Evolutionary conservation across 2,888 invertebrate species (phyloP), one percentile per base, ranked within the genome.

Genomic region (Drosophila eohydei): DNA sequence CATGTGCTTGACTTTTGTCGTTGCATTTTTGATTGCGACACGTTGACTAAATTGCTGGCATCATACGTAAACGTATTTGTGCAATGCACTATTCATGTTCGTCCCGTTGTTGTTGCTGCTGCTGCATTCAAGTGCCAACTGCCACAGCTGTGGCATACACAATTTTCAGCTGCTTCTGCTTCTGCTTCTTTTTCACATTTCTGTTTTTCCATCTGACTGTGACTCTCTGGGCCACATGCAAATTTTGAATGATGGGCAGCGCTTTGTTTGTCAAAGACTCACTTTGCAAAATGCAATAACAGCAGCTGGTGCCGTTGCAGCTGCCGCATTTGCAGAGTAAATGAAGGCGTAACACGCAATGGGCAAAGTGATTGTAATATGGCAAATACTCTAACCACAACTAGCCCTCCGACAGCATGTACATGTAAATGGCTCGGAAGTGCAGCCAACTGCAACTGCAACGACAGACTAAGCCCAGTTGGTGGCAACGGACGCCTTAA

Each of bases 21-120:
- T 38, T 61, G 64, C 78, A 78, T 63, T 64, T 77, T 61, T 78
- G 70, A 78, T 78, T 62, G 78, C 55, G 58, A 64, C 70, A 71
- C 62, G 78, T 78, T 51, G 56, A 26, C 71, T 57, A 62, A 61
- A 71, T 56, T 46, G 41, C 46, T 30, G 61, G 58, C 65, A 63
- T 71, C 76, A 62, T 41, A 32, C 32, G 41, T 44, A 51, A 38
- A 46, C 40, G 40, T 40, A 40, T 43, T 64, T 57, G 64, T 64
- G 65, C 58, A 57, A 52, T 56, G 46, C 40, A 52, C 51, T 30
- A 50, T 40, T 32, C 38, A 38, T 54, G 38, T n/a, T 34, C 16
- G 12, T 12, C 16, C 32, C 32, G 6, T 48, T 44, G 2, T 12
- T 36, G 41, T 38, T 43, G n/a, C 16, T 58, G 62, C 16, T 46